Evolutionary conservation across 2,888 invertebrate species (phyloP), one percentile per base, ranked within the genome.

Genomic region (Lasioglossum leucozonium): DNA sequence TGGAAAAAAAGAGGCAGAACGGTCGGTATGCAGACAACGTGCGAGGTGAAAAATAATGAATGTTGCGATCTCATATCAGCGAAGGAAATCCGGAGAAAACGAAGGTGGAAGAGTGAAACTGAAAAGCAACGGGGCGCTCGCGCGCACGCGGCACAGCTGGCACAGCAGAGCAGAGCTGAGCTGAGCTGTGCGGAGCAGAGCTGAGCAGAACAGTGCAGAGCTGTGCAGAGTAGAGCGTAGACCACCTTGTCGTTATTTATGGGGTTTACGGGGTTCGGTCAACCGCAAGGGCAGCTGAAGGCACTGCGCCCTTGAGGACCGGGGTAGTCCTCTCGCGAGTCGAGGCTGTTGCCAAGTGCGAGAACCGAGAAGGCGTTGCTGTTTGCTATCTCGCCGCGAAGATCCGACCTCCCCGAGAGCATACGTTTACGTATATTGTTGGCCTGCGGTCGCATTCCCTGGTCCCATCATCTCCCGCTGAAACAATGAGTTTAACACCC

Each of bases 351-450:
- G 91, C 89, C 91, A 91, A 92, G 91, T 88, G 88, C 84, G 87
- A 91, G 51, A 51, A 91, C 91, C 87, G 90, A 89, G 92, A 89
- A 91, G 86, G 91, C 90, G 89, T 91, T 89, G 87, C 91, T 92
- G 87, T 90, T 91, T 87, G 87, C 91, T 92, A 92, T 92, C 92
- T 91, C 86, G 85, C 91, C 91, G 74, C 91, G 82, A 79, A 88
- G 85, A 85, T 85, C 88, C 83, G 42, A 79, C 85, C 84, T 87
- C 83, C 74, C 83, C 77, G 82, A 85, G 91, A 51, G 51, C 88
- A 91, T 92, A 92, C 89, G 91, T 92, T 91, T 90, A 85, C 85
- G 88, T 92, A 91, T 91, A 92, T 92, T 92, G 92, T 92, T 91
- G 88, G 88, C 87, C 87, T 91, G 91, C 81, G 92, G 91, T 92